phyloP scores from a whole-genome alignment of 2,797 vertebrate species.

The Sebastes kiyomatsui region DNA sequence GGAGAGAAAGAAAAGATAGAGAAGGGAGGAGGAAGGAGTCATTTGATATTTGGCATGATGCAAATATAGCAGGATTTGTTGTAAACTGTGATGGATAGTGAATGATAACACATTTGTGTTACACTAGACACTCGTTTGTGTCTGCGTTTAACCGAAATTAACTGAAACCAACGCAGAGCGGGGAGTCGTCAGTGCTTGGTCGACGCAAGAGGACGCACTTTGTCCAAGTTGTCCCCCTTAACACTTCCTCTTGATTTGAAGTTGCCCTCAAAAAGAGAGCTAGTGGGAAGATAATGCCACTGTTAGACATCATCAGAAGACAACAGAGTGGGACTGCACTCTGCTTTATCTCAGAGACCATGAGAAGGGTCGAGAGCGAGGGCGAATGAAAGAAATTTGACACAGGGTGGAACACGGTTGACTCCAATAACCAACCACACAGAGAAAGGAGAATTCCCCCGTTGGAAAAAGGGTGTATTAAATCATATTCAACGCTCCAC shows the following conservation, averaged over 20 bases:
- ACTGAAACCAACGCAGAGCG: too few relatives aligned
- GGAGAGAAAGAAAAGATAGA: not conserved
- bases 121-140: not conserved
- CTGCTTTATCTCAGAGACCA: not conserved
- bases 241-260: not conserved
- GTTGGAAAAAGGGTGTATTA: not conserved
- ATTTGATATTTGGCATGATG: not conserved
- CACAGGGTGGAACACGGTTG: not conserved
- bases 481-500: constrained; percentile 45
- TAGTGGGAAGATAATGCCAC: not conserved
- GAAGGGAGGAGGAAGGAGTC: not conserved
- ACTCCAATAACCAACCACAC: not conserved
- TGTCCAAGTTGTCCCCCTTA: not conserved
- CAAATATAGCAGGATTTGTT: not conserved
- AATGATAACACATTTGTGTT: not conserved
- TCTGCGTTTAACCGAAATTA: not conserved
- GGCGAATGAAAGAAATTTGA: not conserved
- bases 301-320: not conserved
- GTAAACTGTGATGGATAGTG: not conserved
- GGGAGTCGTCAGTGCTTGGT: not conserved
- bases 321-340: not conserved
- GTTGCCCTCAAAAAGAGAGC: not conserved
- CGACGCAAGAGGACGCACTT: too few relatives aligned
- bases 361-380: not conserved
- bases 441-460: not conserved